phyloP scores from a whole-genome alignment of 2,113 vertebrate species.

The Aix galericulata region DNA sequence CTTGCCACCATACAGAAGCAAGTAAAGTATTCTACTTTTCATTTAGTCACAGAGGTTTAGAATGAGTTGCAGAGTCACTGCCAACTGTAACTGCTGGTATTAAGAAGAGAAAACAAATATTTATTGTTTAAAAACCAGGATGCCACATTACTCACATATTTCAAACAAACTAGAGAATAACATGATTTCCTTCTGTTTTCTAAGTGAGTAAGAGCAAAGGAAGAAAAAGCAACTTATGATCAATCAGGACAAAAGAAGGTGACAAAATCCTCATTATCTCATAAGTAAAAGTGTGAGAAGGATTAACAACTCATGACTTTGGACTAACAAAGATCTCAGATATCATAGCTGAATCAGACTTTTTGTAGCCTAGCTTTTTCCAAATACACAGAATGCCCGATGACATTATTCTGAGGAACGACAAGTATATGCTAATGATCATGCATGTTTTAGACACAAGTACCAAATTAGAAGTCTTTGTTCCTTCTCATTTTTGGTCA shows the following conservation, averaged over 20 bases:
- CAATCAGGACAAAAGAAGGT: neutral
- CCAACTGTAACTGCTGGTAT: neutral
- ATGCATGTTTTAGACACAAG: rapidly evolving
- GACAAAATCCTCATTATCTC: neutral
- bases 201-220: neutral
- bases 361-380: neutral
- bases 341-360: neutral
- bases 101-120: neutral
- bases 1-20: neutral
- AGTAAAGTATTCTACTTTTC: neutral
- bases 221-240: neutral
- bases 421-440: neutral
- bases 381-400: neutral
- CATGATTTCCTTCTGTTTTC: neutral
- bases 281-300: rapidly evolving
- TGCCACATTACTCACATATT: neutral
- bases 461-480: neutral
- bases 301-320: neutral
- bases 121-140: neutral
- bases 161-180: neutral
- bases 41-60: neutral
- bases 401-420: neutral
- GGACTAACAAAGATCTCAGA: neutral
- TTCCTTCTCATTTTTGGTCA: neutral
- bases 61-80: neutral